Percentiles rank a stretch among this genome's conserved stretches.
phyloP scores from a whole-genome alignment of 1,140 invertebrate genomes.

The Aphis craccivora region DNA sequence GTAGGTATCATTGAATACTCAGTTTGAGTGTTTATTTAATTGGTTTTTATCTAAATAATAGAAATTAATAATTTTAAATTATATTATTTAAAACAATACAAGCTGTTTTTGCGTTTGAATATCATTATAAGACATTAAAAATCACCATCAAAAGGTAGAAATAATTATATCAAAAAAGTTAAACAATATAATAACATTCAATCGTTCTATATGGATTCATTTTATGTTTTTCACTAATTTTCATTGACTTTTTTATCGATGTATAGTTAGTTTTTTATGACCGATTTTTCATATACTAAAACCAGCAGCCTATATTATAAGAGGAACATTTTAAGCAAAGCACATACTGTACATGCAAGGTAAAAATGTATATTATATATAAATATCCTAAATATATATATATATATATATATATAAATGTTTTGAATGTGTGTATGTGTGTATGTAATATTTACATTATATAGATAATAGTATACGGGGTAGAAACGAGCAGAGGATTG shows the following conservation, averaged over 20 bases:
- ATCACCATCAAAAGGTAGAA: background rate
- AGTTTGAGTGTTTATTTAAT: background rate
- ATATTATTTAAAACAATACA: background rate
- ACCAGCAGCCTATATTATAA: background rate
- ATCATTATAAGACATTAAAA: background rate
- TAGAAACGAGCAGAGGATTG: background rate
- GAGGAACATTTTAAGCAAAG: background rate
- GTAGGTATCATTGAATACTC: background rate
- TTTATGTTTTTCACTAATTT: background rate
- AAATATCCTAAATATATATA: background rate
- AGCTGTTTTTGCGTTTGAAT: background rate
- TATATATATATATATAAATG: background rate
- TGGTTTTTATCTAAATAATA: background rate
- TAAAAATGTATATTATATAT: constrained; percentile 3
- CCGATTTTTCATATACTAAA: background rate
- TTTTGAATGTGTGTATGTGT: background rate
- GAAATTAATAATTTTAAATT: background rate
- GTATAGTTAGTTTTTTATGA: background rate
- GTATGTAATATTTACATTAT: background rate
- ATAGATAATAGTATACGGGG: background rate
- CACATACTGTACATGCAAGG: background rate
- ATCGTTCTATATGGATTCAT: background rate
- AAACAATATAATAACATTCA: background rate
- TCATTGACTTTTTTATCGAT: background rate
- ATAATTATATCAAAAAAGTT: background rate